Evolutionary conservation across 2,888 invertebrate species (phyloP).

Genomic region (Saturnia japonica): DNA sequence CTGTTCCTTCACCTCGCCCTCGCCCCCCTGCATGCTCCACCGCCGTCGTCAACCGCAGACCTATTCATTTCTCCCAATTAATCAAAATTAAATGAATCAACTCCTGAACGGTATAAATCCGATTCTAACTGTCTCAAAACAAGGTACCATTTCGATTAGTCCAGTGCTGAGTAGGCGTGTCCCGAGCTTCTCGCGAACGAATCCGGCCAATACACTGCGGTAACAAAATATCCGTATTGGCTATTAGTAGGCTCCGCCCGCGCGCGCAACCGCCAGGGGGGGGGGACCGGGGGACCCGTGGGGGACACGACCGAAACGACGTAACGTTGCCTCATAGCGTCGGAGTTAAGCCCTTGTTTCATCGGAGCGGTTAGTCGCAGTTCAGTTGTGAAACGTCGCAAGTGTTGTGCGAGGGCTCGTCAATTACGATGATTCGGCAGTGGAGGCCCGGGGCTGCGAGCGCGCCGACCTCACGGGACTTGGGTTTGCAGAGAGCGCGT

Average conservation of each 20-base stretch:
- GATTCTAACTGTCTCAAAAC: constrained; percentile 14
- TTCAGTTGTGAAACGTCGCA: constrained; percentile 48
- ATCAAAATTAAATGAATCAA: constrained; percentile 78
- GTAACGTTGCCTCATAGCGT: constrained; percentile 31
- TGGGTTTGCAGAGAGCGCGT: constrained; percentile 53
- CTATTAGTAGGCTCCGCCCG: constrained; percentile 80
- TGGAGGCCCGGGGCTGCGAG: constrained; percentile 28
- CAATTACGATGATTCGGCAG: constrained; percentile 55
- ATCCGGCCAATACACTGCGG: constrained; percentile 84
- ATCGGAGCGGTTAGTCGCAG: not conserved
- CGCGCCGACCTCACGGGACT: constrained; percentile 46
- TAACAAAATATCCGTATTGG: constrained; percentile 83
- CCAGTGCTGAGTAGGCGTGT: constrained; percentile 28
- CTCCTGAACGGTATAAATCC: constrained; percentile 22
- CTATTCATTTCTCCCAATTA: constrained; percentile 81
- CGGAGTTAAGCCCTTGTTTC: constrained; percentile 41
- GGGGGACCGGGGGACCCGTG: not conserved
- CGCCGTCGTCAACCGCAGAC: constrained; percentile 41
- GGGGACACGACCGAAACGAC: constrained; percentile 35
- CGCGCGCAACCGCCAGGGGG: constrained; percentile 36
- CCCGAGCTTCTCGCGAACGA: constrained; percentile 49
- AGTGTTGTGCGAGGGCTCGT: constrained; percentile 43
- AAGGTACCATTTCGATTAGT: constrained; percentile 49
- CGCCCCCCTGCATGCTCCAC: constrained; percentile 29
- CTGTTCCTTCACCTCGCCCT: constrained; percentile 26